A percentile compares a stretch with the other conserved stretches of the same genome.
Conservation (phyloP, 2,797 vertebrate species). For the Peromyscus nudipes region DNA sequence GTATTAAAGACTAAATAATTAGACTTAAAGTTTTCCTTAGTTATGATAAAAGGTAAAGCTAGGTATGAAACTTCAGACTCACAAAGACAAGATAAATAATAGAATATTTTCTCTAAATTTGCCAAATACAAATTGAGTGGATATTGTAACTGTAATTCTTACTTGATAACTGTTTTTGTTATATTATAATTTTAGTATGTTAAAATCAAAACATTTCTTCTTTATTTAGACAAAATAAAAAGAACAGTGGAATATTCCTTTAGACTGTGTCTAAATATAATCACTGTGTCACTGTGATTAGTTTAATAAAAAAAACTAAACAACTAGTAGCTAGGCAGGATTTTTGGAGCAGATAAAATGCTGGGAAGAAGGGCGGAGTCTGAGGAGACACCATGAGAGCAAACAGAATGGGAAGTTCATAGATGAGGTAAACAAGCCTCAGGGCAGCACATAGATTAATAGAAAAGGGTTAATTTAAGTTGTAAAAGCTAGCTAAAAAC, state of each 20-base stretch:
- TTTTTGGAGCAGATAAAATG: background rate
- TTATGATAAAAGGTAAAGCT: background rate
- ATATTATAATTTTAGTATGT: background rate
- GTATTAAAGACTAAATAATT: background rate
- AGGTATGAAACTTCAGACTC: background rate
- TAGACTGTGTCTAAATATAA: too few species aligned
- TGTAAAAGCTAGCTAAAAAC: background rate
- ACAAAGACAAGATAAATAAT: background rate
- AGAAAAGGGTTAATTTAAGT: background rate
- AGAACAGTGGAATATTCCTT: background rate
- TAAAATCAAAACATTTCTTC: background rate
- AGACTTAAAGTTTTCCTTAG: background rate
- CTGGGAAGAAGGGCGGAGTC: background rate
- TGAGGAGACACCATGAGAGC: background rate
- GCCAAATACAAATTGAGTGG: background rate
- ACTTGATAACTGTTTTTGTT: background rate
- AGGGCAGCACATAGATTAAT: background rate
- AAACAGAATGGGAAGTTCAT: background rate
- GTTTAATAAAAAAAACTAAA: background rate
- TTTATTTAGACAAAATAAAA: background rate
- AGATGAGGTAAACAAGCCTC: background rate
- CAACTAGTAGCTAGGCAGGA: background rate
- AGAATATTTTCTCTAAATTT: background rate
- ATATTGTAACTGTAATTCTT: background rate
- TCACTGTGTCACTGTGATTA: background rate